Evolutionary conservation across 2,888 invertebrate genomes (phyloP).

Genomic region (Drosophila melanosoma): DNA sequence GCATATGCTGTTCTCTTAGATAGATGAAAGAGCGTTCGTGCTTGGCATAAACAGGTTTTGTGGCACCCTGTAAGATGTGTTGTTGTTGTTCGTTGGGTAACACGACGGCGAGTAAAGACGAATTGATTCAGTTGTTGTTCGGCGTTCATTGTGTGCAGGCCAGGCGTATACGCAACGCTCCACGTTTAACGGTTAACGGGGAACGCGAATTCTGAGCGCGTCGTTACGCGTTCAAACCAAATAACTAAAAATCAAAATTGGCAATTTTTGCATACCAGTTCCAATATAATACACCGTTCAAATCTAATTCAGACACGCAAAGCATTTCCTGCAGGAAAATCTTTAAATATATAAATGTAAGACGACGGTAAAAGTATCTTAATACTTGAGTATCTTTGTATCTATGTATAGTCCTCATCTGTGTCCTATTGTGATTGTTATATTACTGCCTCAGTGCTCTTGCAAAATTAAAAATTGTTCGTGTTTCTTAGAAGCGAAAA

Average conservation of each 20-base stretch:
- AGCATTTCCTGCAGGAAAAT: slow-evolving; percentile 17
- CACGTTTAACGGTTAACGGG: slow-evolving; percentile 39
- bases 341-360: slow-evolving; percentile 7
- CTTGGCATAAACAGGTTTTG: slow-evolving; percentile 50
- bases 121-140: slow-evolving; percentile 71
- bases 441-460: background rate
- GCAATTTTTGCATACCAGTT: slow-evolving; percentile 51
- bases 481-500: slow-evolving; percentile 36
- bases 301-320: slow-evolving; percentile 14
- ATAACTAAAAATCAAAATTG: slow-evolving; percentile 25
- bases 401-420: slow-evolving; percentile 9
- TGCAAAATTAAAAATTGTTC: slow-evolving; percentile 8
- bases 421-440: slow-evolving; percentile 4
- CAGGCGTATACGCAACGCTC: slow-evolving; percentile 65
- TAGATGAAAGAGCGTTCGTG: slow-evolving; percentile 25
- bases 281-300: slow-evolving; percentile 40
- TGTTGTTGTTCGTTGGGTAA: slow-evolving; percentile 13
- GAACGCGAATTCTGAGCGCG: slow-evolving; percentile 32
- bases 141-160: slow-evolving; percentile 70
- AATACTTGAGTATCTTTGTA: slow-evolving; percentile 13
- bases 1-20: slow-evolving; percentile 30
- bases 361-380: slow-evolving; percentile 7
- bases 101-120: slow-evolving; percentile 17
- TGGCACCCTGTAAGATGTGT: slow-evolving; percentile 47
- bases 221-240: slow-evolving; percentile 23